A percentile compares a stretch with the other conserved stretches of the same genome.
phyloP scores from a whole-genome alignment of 2,888 invertebrate genomes.

The Dromius quadrimaculatus region DNA sequence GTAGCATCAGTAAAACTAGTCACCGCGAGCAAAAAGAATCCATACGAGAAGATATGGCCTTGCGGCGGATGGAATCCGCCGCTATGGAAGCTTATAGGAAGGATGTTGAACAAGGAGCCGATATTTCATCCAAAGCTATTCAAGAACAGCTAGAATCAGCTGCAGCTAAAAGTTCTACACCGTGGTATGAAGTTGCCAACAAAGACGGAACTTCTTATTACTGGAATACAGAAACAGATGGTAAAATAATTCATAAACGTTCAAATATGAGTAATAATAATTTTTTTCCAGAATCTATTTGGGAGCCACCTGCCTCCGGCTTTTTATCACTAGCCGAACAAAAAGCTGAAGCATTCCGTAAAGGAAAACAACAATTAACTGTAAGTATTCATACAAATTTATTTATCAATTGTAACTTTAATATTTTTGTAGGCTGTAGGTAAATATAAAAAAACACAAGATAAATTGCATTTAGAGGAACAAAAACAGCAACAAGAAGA shows the following conservation, averaged over 20 bases:
- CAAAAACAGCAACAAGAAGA: constrained; percentile 67
- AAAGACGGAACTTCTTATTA: constrained; percentile 86
- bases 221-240: constrained; percentile 88
- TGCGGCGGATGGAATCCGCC: constrained; percentile 91
- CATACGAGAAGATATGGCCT: constrained; percentile 81
- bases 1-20: constrained; percentile 86
- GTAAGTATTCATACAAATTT: constrained; percentile 55
- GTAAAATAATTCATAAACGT: constrained; percentile 65
- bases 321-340: constrained; percentile 78
- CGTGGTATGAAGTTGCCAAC: constrained; percentile 85
- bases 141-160: constrained; percentile 61
- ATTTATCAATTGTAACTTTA: not conserved
- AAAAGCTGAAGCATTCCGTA: constrained; percentile 68
- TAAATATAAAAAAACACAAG: constrained; percentile 58
- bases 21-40: constrained; percentile 83
- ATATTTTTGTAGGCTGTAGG: constrained; percentile 52
- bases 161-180: constrained; percentile 61
- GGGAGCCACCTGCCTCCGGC: constrained; percentile 81
- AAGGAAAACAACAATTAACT: constrained; percentile 66
- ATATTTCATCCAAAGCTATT: constrained; percentile 71
- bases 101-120: constrained; percentile 81
- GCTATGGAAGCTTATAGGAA: constrained; percentile 89
- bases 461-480: constrained; percentile 60
- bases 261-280: constrained; percentile 38
- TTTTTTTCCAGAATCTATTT: constrained; percentile 75